Conservation (phyloP, 2,888 invertebrate species). For the Apamea epomidion region DNA sequence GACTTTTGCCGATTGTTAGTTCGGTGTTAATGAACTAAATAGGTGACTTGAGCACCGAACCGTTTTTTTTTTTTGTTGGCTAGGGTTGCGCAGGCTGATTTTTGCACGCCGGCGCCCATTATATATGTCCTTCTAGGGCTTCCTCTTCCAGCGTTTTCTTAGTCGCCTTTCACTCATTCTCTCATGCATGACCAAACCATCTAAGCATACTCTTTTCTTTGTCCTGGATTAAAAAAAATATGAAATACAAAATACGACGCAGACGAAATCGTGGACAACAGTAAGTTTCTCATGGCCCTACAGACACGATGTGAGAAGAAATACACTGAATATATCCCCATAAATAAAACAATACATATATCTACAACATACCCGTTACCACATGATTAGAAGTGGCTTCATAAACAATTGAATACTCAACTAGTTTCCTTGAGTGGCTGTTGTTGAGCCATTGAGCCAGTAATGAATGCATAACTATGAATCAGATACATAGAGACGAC, state of each 20-base stretch:
- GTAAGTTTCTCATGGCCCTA: background rate
- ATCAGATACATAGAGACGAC: conserved; percentile 23
- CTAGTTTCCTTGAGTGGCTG: conserved; percentile 38
- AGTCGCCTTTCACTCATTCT: too few species aligned
- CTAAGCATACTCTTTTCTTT: too few species aligned
- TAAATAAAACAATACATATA: conserved; percentile 16
- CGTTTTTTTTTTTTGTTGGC: too few species aligned
- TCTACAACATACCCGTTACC: conserved; percentile 5
- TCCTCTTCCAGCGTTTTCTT: too few species aligned
- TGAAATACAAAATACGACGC: background rate
- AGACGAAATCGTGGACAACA: background rate
- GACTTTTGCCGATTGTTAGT: too few species aligned
- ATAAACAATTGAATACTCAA: conserved; percentile 45
- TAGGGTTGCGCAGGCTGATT: too few species aligned
- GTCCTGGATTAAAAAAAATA: background rate
- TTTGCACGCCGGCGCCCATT: too few species aligned
- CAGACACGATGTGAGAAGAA: background rate
- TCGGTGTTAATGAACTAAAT: too few species aligned
- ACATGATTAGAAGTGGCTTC: conserved; percentile 30
- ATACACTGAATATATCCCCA: conserved; percentile 3
- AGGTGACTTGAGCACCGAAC: too few species aligned
- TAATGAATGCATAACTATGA: conserved; percentile 34
- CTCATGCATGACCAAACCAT: too few species aligned
- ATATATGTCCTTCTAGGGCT: too few species aligned
- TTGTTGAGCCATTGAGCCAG: conserved; percentile 6